Evolutionary conservation across 2,113 vertebrate genomes (phyloP).

Genomic region (Oreochromis spilurus): DNA sequence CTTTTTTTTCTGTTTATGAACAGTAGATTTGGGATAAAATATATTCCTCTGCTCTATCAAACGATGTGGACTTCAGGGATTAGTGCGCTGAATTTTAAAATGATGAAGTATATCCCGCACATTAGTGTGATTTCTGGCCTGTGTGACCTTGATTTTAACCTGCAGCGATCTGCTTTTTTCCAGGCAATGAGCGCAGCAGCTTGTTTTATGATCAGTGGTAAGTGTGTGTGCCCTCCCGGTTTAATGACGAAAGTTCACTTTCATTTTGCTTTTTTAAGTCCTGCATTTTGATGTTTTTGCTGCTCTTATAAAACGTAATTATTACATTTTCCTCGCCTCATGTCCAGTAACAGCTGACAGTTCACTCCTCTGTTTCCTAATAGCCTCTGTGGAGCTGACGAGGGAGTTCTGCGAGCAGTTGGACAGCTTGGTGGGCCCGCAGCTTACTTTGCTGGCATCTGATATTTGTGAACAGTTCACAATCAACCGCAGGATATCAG

Average conservation of each 20-base stretch:
- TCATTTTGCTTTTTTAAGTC: background rate
- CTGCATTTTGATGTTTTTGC: background rate
- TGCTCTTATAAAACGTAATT: background rate
- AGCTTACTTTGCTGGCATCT: conserved; percentile 93
- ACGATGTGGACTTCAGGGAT: conserved; percentile 43
- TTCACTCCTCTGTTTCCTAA: background rate
- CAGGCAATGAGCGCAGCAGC: conserved; percentile 98
- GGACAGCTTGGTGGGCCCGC: conserved; percentile 91
- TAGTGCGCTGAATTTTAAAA: conserved; percentile 39
- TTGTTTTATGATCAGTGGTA: conserved; percentile 96
- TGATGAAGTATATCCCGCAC: conserved; percentile 7
- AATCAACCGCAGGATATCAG: conserved; percentile 90
- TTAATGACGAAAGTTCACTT: background rate
- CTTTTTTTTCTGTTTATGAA: background rate
- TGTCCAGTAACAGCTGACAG: background rate
- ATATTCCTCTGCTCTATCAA: conserved; percentile 1
- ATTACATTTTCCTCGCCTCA: background rate
- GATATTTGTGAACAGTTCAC: conserved; percentile 98
- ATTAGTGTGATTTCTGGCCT: conserved; percentile 20
- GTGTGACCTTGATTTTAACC: conserved; percentile 21
- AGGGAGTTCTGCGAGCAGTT: conserved; percentile 91
- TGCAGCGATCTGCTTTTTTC: conserved; percentile 25
- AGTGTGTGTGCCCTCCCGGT: conserved; percentile 38
- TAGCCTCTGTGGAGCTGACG: conserved; percentile 83
- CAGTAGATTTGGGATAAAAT: background rate